These are phyloP conservation scores for Otolemur crassicaudatus DNA, from an alignment of 2,797 vertebrate genomes.

Conservation along the genomic window DNA sequence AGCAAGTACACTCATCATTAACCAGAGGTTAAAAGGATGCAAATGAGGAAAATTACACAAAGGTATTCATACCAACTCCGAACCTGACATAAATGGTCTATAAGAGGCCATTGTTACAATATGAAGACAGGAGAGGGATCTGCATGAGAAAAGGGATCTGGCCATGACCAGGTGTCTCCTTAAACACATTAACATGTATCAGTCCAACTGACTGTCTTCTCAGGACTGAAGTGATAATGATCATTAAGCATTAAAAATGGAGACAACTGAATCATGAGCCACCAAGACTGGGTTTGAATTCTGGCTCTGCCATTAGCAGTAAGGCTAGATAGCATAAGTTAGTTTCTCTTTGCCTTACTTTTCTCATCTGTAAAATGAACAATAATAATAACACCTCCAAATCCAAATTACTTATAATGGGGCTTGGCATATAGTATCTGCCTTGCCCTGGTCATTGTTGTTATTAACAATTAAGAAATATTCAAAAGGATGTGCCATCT, in stretches of 20 bases:
- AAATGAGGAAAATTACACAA: slow-evolving; percentile 5
- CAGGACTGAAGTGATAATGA: background rate
- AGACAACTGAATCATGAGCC: background rate
- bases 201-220: background rate
- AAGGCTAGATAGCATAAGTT: background rate
- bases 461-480: background rate
- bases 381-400: background rate
- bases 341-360: background rate
- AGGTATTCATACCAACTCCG: background rate
- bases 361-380: background rate
- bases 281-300: background rate
- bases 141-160: background rate
- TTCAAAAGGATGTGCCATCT: background rate
- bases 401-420: background rate
- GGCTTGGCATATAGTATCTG: background rate
- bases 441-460: background rate
- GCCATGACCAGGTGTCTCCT: background rate
- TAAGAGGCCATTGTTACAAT: slow-evolving; percentile 34
- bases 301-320: background rate
- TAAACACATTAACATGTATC: background rate
- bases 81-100: slow-evolving; percentile 23
- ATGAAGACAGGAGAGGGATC: slow-evolving; percentile 10
- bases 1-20: background rate
- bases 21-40: background rate
- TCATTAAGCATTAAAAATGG: background rate